Conservation (phyloP, 2,797 vertebrate genomes). For the Danio albolineatus region DNA sequence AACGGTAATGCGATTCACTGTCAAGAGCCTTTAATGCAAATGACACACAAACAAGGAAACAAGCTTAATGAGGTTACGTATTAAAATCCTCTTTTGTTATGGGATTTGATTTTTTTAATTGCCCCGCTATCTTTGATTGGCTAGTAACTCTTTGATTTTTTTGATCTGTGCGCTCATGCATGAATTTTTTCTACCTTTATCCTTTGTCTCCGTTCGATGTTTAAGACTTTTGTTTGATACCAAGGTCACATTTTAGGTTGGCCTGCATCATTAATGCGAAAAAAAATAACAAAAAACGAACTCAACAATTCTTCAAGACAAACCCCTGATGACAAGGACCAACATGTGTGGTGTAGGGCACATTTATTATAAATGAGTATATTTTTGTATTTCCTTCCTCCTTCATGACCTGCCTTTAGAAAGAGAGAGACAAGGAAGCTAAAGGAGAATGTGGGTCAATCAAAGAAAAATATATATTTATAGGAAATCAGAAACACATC, state of each 20-base stretch:
- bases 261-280: constrained; percentile 4
- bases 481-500: too few relatives aligned
- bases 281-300: not conserved
- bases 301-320: not conserved
- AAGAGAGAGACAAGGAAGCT: not conserved
- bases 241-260: not conserved
- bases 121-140: constrained; percentile 5
- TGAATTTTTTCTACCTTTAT: not conserved
- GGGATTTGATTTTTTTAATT: constrained; percentile 14
- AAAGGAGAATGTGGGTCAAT: constrained; percentile 31
- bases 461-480: not conserved
- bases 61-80: constrained; percentile 25
- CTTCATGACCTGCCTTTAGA: constrained; percentile 11
- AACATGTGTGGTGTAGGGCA: not conserved
- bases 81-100: constrained; percentile 26
- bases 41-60: constrained; percentile 27
- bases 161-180: not conserved
- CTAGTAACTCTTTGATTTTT: constrained; percentile 9
- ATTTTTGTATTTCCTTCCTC: not conserved
- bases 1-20: constrained; percentile 26
- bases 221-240: not conserved
- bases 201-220: not conserved
- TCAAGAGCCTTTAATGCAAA: constrained; percentile 33
- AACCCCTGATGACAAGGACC: not conserved
- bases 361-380: constrained; percentile 28